phyloP scores from a whole-genome alignment of 2,888 invertebrate genomes.

The Tryphoninae sp. region DNA sequence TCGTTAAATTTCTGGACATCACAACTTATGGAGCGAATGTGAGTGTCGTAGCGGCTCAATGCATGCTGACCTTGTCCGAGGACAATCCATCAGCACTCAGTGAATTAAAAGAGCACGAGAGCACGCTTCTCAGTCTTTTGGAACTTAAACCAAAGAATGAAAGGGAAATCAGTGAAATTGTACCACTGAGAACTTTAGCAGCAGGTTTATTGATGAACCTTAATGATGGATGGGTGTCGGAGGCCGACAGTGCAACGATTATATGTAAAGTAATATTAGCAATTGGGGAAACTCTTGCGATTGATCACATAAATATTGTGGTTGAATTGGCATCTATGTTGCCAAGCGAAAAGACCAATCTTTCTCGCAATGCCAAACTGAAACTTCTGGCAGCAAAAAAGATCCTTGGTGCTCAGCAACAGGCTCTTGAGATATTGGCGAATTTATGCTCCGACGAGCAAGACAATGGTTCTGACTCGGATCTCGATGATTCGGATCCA shows the following conservation, averaged over 20 bases:
- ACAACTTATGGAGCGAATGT: slow-evolving; percentile 84
- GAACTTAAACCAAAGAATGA: slow-evolving; percentile 80
- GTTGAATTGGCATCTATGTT: slow-evolving; percentile 82
- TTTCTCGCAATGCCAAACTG: slow-evolving; percentile 81
- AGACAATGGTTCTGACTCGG: slow-evolving; percentile 80
- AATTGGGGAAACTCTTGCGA: slow-evolving; percentile 82
- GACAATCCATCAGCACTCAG: slow-evolving; percentile 85
- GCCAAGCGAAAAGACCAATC: slow-evolving; percentile 81
- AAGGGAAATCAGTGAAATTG: slow-evolving; percentile 80
- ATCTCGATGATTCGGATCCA: slow-evolving; percentile 80
- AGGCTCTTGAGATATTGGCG: slow-evolving; percentile 87
- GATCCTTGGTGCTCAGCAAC: slow-evolving; percentile 86
- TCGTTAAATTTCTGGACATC: slow-evolving; percentile 85
- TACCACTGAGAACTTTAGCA: slow-evolving; percentile 84
- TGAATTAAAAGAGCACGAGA: slow-evolving; percentile 83
- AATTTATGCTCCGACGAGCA: slow-evolving; percentile 86
- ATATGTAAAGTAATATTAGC: slow-evolving; percentile 83
- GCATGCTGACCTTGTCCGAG: slow-evolving; percentile 87
- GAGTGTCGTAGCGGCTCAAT: slow-evolving; percentile 84
- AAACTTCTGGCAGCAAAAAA: slow-evolving; percentile 83
- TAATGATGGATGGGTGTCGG: slow-evolving; percentile 72
- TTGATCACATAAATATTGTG: slow-evolving; percentile 83
- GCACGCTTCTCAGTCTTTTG: slow-evolving; percentile 70
- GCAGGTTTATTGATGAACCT: slow-evolving; percentile 84
- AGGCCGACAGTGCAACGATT: slow-evolving; percentile 66